Percentiles rank a stretch among this genome's conserved stretches.
Conservation (phyloP, 2,888 invertebrate species). For the Agrochola lota region DNA sequence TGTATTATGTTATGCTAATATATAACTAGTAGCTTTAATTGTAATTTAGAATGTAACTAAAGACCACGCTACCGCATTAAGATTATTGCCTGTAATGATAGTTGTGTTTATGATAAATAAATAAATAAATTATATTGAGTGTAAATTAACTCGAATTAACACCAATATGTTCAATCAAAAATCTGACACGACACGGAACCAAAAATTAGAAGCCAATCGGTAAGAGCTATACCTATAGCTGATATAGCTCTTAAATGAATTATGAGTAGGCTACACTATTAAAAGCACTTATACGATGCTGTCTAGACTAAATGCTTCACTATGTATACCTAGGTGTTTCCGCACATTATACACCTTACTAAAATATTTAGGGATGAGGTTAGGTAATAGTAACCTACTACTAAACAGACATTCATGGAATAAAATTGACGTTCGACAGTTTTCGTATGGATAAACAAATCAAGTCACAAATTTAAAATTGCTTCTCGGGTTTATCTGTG, state of each 20-base stretch:
- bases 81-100: too few species aligned
- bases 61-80: too few species aligned
- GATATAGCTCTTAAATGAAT: too few species aligned
- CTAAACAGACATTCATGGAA: background rate
- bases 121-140: too few species aligned
- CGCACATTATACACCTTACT: background rate
- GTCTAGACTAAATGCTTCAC: constrained; percentile 10
- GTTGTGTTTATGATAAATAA: too few species aligned
- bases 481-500: too few species aligned
- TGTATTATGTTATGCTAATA: too few species aligned
- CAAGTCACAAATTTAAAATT: background rate
- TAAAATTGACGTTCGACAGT: background rate
- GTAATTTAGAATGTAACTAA: too few species aligned
- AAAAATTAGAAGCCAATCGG: background rate
- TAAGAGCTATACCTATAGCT: too few species aligned
- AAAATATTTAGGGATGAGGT: background rate
- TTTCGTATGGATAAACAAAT: background rate
- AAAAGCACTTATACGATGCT: background rate
- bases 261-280: background rate
- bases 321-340: background rate
- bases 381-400: background rate
- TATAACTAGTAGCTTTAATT: too few species aligned
- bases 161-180: background rate
- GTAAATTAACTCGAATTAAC: background rate
- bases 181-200: too few species aligned